These are phyloP conservation scores for Habropoda laboriosa DNA, from an alignment of 1,140 invertebrate genomes.

Conservation along the genomic window DNA sequence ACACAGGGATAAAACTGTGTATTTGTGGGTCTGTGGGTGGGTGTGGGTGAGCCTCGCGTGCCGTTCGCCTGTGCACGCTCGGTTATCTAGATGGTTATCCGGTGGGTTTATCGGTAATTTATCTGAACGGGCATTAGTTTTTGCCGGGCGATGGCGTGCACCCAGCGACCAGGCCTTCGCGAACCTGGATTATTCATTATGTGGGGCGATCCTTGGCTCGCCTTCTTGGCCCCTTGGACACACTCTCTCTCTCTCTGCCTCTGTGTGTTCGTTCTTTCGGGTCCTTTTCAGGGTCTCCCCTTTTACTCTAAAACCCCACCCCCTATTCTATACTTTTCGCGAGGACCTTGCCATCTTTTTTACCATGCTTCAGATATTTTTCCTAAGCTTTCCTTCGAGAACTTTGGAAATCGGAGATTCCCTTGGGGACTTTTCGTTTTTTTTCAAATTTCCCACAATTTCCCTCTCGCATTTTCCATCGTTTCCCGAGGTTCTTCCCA, in stretches of 20 bases:
- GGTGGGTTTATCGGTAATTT: slow-evolving; percentile 81
- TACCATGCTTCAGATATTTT: too few relatives aligned
- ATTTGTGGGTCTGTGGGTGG: not conserved
- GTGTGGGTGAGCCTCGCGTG: slow-evolving; percentile 55
- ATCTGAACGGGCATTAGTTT: slow-evolving; percentile 82
- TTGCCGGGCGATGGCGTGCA: slow-evolving; percentile 79
- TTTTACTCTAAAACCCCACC: too few relatives aligned
- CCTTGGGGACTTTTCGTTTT: too few relatives aligned
- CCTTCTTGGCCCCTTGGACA: not conserved
- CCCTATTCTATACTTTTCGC: too few relatives aligned
- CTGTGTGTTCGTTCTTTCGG: too few relatives aligned
- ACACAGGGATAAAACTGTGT: slow-evolving; percentile 48
- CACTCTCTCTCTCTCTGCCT: not conserved
- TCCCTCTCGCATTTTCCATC: not conserved
- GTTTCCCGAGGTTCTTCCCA: not conserved
- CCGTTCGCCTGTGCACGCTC: slow-evolving; percentile 63
- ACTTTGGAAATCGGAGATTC: too few relatives aligned
- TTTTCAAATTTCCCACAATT: too few relatives aligned
- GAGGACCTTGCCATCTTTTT: too few relatives aligned
- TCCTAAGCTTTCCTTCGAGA: too few relatives aligned
- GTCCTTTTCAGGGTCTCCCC: too few relatives aligned
- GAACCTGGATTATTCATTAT: slow-evolving; percentile 80
- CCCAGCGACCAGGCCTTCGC: slow-evolving; percentile 68
- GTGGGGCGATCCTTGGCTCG: slow-evolving; percentile 70
- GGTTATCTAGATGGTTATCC: slow-evolving; percentile 79